These are phyloP conservation scores for Sardina pilchardus DNA, from an alignment of 2,113 vertebrate species.

Conservation along the genomic window DNA sequence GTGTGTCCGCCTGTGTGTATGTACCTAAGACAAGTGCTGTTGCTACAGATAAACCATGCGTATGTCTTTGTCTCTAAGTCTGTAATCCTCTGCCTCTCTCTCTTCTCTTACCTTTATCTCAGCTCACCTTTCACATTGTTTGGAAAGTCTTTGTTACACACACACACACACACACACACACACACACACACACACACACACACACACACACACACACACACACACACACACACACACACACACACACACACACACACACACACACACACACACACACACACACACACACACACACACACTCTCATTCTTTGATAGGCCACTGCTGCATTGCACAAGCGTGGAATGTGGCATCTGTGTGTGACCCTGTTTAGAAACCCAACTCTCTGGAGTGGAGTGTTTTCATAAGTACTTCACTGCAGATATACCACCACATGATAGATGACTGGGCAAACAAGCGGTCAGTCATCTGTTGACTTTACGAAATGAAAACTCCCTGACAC, in stretches of 20 bases:
- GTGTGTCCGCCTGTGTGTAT: neutral
- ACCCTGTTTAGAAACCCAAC: neutral
- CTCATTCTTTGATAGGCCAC: neutral
- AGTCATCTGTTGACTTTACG: neutral
- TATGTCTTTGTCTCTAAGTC: neutral
- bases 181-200: no score
- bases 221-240: no score
- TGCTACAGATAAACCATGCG: neutral
- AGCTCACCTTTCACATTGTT: neutral
- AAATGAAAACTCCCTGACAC: neutral
- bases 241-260: no score
- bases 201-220: no score
- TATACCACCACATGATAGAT: slow-evolving; percentile 1
- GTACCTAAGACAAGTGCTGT: neutral
- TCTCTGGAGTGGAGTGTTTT: neutral
- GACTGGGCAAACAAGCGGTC: neutral
- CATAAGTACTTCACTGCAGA: neutral
- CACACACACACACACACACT: no score
- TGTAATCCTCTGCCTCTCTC: no score
- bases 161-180: no score
- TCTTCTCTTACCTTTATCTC: neutral
- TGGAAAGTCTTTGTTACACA: no score
- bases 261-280: no score
- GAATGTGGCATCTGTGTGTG: neutral
- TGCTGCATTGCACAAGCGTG: neutral